Evolutionary conservation across 2,113 vertebrate species (phyloP).

Genomic region (Takifugu flavidus): DNA sequence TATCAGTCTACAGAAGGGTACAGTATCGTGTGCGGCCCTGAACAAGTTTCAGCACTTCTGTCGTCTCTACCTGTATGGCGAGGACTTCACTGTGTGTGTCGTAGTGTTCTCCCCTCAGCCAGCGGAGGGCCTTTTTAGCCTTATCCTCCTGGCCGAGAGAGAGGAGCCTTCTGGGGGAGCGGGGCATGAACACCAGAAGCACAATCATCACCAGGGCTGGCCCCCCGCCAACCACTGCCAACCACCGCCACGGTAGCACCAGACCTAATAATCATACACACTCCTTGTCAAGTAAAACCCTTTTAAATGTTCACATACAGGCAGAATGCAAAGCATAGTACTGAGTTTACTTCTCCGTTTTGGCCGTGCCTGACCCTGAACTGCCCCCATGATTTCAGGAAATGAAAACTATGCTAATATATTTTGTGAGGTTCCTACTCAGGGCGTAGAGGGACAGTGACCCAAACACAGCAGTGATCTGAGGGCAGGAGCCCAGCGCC

Average conservation of each 20-base stretch:
- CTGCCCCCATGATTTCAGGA: not conserved
- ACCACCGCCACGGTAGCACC: slow-evolving; percentile 87
- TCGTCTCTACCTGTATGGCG: slow-evolving; percentile 67
- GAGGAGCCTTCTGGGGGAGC: slow-evolving; percentile 89
- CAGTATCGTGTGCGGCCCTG: too few species aligned
- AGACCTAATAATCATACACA: slow-evolving; percentile 70
- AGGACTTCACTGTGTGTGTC: slow-evolving; percentile 74
- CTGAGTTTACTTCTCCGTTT: not conserved
- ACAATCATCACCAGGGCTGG: slow-evolving; percentile 81
- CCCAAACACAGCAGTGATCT: slow-evolving; percentile 91
- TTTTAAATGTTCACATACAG: not conserved
- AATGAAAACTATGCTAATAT: not conserved
- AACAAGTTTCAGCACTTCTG: not conserved
- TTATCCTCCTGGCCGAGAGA: slow-evolving; percentile 74
- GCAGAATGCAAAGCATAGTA: not conserved
- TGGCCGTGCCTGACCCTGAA: too few species aligned
- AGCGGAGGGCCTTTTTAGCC: slow-evolving; percentile 77
- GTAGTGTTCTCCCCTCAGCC: slow-evolving; percentile 80
- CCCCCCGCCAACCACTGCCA: slow-evolving; percentile 83
- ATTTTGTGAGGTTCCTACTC: slow-evolving; percentile 67
- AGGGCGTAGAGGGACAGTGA: slow-evolving; percentile 82
- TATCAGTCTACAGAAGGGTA: not conserved
- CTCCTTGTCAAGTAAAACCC: too few species aligned
- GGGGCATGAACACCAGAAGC: slow-evolving; percentile 87
- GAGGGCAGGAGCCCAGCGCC: slow-evolving; percentile 85